A percentile compares a stretch with the other conserved stretches of the same genome.
Evolutionary conservation across 2,888 invertebrate genomes (phyloP).

Genomic region (Leptura quadrifasciata): DNA sequence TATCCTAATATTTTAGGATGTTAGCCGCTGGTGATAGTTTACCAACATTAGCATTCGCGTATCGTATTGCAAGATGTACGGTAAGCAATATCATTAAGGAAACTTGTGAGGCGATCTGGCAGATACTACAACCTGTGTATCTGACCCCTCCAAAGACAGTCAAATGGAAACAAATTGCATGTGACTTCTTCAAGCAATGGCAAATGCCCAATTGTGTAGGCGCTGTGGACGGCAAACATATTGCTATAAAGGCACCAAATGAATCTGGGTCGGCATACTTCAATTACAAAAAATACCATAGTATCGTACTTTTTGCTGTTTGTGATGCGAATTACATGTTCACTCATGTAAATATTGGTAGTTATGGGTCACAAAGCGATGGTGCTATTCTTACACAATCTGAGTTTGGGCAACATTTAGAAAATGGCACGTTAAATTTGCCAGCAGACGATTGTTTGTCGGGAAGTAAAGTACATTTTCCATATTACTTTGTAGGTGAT

Average conservation of each 20-base stretch:
- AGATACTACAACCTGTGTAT: background rate
- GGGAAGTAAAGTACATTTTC: background rate
- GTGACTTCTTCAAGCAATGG: background rate
- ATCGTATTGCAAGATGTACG: background rate
- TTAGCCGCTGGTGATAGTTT: background rate
- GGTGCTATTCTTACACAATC: background rate
- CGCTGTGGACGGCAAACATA: background rate
- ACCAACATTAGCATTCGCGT: background rate
- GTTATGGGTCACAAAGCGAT: constrained; percentile 17
- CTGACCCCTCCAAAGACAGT: background rate
- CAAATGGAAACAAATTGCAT: background rate
- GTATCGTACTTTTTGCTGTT: too few species aligned
- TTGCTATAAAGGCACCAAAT: background rate
- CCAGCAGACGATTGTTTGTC: background rate
- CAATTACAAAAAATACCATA: background rate
- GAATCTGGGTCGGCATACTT: constrained; percentile 9
- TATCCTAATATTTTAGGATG: too few species aligned
- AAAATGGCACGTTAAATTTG: background rate
- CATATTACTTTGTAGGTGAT: background rate
- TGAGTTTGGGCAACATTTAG: background rate
- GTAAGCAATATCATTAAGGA: background rate
- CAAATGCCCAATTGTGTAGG: constrained; percentile 18
- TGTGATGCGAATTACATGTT: background rate
- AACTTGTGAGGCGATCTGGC: constrained; percentile 2
- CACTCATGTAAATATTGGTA: background rate